Conservation (phyloP, 2,888 invertebrate genomes). For the Punctoribates punctum region DNA sequence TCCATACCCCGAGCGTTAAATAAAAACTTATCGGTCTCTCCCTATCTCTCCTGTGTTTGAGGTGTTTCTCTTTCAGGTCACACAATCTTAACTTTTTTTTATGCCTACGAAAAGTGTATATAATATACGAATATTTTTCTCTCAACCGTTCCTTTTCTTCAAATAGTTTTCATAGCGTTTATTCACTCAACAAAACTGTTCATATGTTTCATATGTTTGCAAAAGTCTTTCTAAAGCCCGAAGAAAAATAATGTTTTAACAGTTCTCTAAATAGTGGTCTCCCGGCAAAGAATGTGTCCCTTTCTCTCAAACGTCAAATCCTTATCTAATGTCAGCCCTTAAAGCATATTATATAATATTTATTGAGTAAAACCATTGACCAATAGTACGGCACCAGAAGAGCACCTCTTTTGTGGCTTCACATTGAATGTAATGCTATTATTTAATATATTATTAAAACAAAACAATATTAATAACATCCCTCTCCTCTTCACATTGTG, state of each 20-base stretch:
- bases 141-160: too few relatives aligned
- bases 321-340: too few relatives aligned
- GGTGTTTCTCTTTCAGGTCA: neutral
- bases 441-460: neutral
- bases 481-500: neutral
- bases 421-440: neutral
- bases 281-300: too few relatives aligned
- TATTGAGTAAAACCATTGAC: neutral
- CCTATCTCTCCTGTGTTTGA: neutral
- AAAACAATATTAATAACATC: neutral
- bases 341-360: neutral
- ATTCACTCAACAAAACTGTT: conserved; percentile 1
- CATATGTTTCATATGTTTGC: neutral
- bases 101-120: too few relatives aligned
- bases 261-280: neutral
- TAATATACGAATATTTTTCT: too few relatives aligned
- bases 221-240: neutral
- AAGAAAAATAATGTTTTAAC: neutral
- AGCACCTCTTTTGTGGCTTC: neutral
- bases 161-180: neutral
- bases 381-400: too few relatives aligned
- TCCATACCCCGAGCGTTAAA: too few relatives aligned
- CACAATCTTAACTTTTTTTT: neutral
- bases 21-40: neutral
- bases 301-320: too few relatives aligned